Evolutionary conservation across 2,888 invertebrate genomes (phyloP).

Genomic region (Apotomis betuletana): DNA sequence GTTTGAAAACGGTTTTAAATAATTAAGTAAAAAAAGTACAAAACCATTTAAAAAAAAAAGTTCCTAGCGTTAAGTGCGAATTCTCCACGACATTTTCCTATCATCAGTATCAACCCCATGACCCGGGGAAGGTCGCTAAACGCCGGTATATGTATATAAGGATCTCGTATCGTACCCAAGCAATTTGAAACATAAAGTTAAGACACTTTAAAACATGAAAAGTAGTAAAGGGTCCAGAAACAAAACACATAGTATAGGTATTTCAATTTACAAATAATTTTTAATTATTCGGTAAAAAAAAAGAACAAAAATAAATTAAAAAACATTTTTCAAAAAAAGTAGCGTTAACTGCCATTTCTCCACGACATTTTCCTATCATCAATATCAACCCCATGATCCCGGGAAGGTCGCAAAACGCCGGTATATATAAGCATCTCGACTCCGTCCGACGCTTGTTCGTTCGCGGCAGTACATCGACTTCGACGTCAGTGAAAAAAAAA

Average conservation of each 20-base stretch:
- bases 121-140: constrained; percentile 14
- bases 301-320: no score
- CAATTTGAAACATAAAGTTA: no score
- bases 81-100: neutral
- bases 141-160: constrained; percentile 27
- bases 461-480: constrained; percentile 3
- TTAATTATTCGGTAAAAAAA: no score
- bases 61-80: neutral
- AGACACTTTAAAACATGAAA: no score
- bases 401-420: constrained; percentile 13
- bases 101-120: neutral
- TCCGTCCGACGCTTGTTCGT: neutral
- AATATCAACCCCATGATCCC: neutral
- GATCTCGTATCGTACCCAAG: neutral
- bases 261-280: no score
- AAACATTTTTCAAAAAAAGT: no score
- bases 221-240: no score
- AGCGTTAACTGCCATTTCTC: neutral
- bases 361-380: neutral
- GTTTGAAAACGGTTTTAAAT: no score
- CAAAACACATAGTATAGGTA: no score
- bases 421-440: constrained; percentile 13
- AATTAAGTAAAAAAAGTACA: no score
- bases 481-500: constrained; percentile 27
- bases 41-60: no score